These are phyloP conservation scores for Proisotoma minuta DNA, from an alignment of 2,888 invertebrate genomes.

Conservation along the genomic window DNA sequence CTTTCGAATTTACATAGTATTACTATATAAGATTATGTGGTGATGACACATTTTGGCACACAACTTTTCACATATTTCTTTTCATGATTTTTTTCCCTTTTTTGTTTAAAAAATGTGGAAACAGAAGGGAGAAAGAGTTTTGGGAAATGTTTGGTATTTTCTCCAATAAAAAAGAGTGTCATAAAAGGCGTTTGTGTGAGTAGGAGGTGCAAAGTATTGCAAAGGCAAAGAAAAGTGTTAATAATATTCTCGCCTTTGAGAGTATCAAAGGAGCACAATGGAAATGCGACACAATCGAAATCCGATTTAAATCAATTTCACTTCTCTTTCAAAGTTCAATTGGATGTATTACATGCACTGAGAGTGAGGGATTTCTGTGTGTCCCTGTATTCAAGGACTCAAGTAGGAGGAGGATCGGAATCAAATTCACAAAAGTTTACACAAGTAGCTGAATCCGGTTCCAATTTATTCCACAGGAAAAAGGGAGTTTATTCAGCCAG, in stretches of 20 bases:
- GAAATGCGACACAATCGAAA: constrained; percentile 4
- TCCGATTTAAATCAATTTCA: constrained; percentile 3
- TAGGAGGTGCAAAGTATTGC: neutral
- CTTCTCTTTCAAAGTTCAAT: neutral
- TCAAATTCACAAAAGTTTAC: constrained; percentile 16
- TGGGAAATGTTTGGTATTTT: neutral
- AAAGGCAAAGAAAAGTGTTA: neutral
- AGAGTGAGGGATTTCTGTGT: neutral
- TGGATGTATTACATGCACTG: neutral
- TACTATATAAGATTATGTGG: neutral
- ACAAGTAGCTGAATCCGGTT: constrained; percentile 16
- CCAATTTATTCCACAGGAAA: neutral
- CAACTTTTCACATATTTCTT: constrained; percentile 1
- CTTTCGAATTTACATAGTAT: neutral
- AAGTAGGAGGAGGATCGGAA: neutral
- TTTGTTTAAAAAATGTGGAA: neutral
- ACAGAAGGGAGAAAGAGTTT: neutral
- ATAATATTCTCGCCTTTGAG: neutral
- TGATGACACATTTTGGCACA: constrained; percentile 15
- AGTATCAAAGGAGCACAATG: neutral
- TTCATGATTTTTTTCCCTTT: neutral
- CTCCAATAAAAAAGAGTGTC: neutral
- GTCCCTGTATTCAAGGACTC: neutral
- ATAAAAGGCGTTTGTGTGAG: neutral
- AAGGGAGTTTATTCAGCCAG: neutral